Evolutionary conservation across 1,140 invertebrate genomes (phyloP), one percentile per base, ranked within the genome.

Genomic region (Listronotus bonariensis): DNA sequence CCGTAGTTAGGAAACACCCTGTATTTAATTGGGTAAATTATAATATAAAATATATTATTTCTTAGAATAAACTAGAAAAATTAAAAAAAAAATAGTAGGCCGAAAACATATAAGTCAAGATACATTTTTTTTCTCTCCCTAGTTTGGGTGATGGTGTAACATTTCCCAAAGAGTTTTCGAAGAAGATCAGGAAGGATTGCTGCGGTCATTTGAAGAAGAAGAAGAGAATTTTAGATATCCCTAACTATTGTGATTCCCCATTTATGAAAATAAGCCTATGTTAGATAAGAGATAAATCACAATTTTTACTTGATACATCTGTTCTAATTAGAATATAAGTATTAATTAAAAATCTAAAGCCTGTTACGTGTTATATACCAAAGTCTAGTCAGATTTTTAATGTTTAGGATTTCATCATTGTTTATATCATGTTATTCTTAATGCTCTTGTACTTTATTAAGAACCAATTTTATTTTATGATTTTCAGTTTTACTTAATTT

Each of bases 81-180:
- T 3, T 26, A 26, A 26, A 26, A 26, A 26, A 26, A 1, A 26
- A 26, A 5, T 5, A 26, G 20, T 26, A 26, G 1, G 20, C 5
- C 20, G 5, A 26, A 5, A 26, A 26, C 20, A 26, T 26, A 3
- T 26, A 5, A 26, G 20, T 26, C 6, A 42, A 68, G 70, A 58
- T 64, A 15, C 52, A 26, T 26, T 67, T 77, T 78, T 79, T 66
- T 79, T 55, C 17, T 78, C 76, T 70, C 80, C 84, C 67, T 82
- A 92, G 93, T 83, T 86, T 92, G 79, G 92, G 92, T 71, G 92
- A 94, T 80, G 93, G 92, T 66, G 86, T 93, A 72, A 89, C 87
- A 72, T 95, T 91, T 80, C 92, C 92, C 88, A 91, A 76, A 85
- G 89, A 45, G 86, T 86, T 64, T 82, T 87, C 69, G 90, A 92